Conservation (phyloP, 2,113 vertebrate genomes). For the Scortum barcoo region DNA sequence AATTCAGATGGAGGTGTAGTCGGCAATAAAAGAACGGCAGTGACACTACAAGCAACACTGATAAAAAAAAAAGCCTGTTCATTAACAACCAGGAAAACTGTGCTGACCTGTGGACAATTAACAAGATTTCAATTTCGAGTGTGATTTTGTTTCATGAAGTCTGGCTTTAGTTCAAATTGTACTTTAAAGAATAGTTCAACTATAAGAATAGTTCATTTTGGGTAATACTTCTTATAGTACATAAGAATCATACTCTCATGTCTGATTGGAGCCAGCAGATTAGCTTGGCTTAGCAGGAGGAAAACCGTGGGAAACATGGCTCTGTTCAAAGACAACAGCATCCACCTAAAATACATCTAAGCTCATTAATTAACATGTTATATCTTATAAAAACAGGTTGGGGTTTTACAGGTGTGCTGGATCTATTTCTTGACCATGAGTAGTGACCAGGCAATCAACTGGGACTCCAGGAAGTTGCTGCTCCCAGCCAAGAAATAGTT, state of each 20-base stretch:
- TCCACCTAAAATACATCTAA: neutral
- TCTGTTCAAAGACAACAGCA: neutral
- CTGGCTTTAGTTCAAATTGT: neutral
- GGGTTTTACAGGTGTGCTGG: neutral
- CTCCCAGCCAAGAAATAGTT: neutral
- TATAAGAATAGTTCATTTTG: no score
- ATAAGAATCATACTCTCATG: neutral
- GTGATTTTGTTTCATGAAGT: neutral
- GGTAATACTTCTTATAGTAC: neutral
- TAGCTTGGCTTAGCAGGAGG: neutral
- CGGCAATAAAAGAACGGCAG: neutral
- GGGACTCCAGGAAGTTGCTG: neutral
- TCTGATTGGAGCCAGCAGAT: neutral
- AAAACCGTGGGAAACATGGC: neutral
- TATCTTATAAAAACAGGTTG: neutral
- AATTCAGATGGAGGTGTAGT: constrained; percentile 6
- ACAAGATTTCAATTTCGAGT: neutral
- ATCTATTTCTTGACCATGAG: neutral
- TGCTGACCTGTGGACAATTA: neutral
- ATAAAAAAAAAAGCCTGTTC: neutral
- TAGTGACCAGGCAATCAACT: neutral
- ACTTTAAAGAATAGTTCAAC: neutral
- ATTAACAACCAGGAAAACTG: neutral
- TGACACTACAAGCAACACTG: neutral
- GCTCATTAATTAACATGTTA: neutral